Conservation (phyloP, 2,797 vertebrate genomes). For the Danio albolineatus region DNA sequence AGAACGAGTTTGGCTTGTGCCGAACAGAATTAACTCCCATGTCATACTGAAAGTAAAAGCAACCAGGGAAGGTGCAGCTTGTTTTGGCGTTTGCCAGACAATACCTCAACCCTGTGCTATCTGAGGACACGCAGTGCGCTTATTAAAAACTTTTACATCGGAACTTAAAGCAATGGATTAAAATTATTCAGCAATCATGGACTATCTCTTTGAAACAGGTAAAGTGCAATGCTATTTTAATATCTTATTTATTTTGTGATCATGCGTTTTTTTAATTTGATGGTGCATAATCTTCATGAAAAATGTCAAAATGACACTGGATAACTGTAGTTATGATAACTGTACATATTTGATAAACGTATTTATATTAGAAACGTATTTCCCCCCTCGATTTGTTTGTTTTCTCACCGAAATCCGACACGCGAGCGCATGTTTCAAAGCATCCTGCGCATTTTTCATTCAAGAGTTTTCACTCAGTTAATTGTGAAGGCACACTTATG, state of each 20-base stretch:
- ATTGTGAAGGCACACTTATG: background rate
- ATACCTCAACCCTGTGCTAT: background rate
- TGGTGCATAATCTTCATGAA: background rate
- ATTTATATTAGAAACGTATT: background rate
- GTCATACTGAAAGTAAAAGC: constrained; percentile 40
- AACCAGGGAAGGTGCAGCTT: background rate
- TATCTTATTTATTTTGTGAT: background rate
- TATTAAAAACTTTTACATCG: background rate
- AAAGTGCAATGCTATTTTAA: background rate
- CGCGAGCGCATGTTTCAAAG: background rate
- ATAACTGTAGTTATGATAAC: no score
- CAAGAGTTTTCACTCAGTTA: background rate
- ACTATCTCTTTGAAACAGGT: constrained; percentile 12
- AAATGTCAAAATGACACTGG: no score
- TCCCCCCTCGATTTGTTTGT: background rate
- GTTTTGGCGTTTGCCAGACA: constrained; percentile 23
- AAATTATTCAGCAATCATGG: constrained; percentile 6
- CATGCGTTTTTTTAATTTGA: background rate
- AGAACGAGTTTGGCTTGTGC: background rate
- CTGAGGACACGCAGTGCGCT: background rate
- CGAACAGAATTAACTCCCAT: background rate
- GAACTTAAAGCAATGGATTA: constrained; percentile 4
- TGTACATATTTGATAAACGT: no score
- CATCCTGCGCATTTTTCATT: background rate
- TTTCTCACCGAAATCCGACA: background rate